These are phyloP conservation scores for Drosophila nigrodunni DNA, from an alignment of 1,140 invertebrate species.

Conservation along the genomic window DNA sequence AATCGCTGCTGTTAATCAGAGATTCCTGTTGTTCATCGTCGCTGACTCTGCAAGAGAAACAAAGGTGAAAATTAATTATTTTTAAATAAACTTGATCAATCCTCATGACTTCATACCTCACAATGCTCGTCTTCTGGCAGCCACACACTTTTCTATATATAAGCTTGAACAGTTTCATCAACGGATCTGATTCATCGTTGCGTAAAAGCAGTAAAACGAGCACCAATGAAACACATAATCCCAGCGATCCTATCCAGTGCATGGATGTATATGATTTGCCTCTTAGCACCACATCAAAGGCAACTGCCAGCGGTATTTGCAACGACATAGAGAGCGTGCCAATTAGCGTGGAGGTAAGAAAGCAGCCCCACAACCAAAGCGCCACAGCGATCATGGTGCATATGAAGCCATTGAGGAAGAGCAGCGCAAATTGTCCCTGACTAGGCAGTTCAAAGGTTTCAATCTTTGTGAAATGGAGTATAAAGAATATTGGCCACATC, in stretches of 20 bases:
- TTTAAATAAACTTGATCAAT: neutral
- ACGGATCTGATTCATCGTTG: constrained; percentile 94
- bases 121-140: constrained; percentile 85
- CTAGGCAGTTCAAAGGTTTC: constrained; percentile 94
- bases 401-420: constrained; percentile 93
- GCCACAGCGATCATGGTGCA: constrained; percentile 94
- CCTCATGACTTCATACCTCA: constrained; percentile 83
- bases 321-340: constrained; percentile 93
- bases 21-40: constrained; percentile 91
- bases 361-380: constrained; percentile 96
- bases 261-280: constrained; percentile 89
- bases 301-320: constrained; percentile 93
- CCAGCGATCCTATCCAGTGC: constrained; percentile 92
- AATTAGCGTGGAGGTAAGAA: constrained; percentile 94
- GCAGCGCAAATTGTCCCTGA: constrained; percentile 90
- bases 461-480: constrained; percentile 91
- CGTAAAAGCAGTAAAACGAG: constrained; percentile 90
- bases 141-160: constrained; percentile 86
- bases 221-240: constrained; percentile 92
- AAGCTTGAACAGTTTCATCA: constrained; percentile 88
- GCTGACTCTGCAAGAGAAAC: constrained; percentile 87
- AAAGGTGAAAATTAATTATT: neutral
- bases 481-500: constrained; percentile 94
- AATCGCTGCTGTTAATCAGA: constrained; percentile 87
- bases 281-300: constrained; percentile 92